Evolutionary conservation across 2,888 invertebrate species (phyloP), one percentile per base, ranked within the genome.

Genomic region (Orthosia cruda): DNA sequence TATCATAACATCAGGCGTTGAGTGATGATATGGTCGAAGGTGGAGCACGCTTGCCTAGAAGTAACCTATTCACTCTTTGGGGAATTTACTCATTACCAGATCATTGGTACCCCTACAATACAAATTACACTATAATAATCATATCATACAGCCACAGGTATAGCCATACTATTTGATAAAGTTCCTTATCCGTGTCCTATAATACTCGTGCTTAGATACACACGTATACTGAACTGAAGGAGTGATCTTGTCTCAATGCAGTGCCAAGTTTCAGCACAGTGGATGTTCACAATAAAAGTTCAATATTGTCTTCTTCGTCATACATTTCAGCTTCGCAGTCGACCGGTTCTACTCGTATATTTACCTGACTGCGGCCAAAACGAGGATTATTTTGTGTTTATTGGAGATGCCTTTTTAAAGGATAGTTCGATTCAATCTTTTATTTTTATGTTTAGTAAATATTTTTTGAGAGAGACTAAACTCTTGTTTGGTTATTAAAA

Each of bases 241-340:
- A 7, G 2, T 16, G 16, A 32, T 26, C 15, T 57, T n/a, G 52
- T 57, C 62, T 58, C 45, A 66, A 32, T 50, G 16, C 20, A 67
- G 26, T 67, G 23, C 50, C 26, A 61, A 67, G 20, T 67, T 62
- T 72, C 20, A 20, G 26, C 45, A 52, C 32, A 67, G 50, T 23
- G 50, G 12, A 32, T 76, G 50, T 50, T 26, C 49, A 40, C 76
- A 75, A 77, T 65, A 77, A 61, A 64, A 77, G 20, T 66, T 71
- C 50, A 50, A 62, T 77, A 66, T 66, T 70, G 50, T 50, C 18
- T 65, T 50, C n/a, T 66, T 64, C 65, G 20, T 57, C 45, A 63
- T 57, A 71, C 55, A 55, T 55, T 68, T 58, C 58, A 64, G 9
- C 40, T 65, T 49, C 23, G 23, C 52, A 23, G 47, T 49, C 71